Percentiles rank a stretch among this genome's conserved stretches.
phyloP scores from a whole-genome alignment of 2,113 vertebrate species.

The Scortum barcoo region DNA sequence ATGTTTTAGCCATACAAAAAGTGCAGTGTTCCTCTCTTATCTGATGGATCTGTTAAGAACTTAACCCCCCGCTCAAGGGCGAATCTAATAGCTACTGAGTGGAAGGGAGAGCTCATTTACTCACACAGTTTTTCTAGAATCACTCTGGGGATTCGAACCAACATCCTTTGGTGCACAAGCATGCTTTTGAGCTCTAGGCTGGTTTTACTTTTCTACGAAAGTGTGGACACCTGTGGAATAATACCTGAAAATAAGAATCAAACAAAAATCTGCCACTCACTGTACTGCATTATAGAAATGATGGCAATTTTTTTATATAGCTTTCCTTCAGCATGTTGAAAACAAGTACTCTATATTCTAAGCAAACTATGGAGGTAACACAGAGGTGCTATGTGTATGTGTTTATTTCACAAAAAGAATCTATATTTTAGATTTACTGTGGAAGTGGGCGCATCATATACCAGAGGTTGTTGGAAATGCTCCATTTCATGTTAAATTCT shows the following conservation, averaged over 20 bases:
- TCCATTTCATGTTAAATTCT: too few species aligned
- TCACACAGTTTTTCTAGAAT: background rate
- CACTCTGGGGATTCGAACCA: background rate
- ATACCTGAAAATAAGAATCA: constrained; percentile 15
- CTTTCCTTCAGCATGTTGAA: background rate
- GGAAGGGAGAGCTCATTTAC: constrained; percentile 7
- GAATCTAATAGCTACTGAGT: background rate
- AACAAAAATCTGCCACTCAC: background rate
- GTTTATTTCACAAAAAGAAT: background rate
- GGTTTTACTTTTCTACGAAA: background rate
- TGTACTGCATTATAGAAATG: background rate
- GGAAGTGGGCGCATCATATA: background rate
- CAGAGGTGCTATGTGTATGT: background rate
- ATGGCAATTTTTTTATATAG: background rate
- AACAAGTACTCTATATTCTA: background rate
- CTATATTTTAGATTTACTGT: background rate
- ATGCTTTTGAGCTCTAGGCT: background rate
- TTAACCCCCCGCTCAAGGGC: background rate
- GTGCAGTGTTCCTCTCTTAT: background rate
- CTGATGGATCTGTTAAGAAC: background rate
- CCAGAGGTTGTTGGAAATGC: too few species aligned
- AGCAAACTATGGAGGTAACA: too few species aligned
- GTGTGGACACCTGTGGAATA: constrained; percentile 1
- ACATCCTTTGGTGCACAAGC: background rate
- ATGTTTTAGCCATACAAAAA: background rate